Base-by-base conservation (phyloP, 2,113 vertebrate genomes). In the Chionomys nivalis region DNA sequence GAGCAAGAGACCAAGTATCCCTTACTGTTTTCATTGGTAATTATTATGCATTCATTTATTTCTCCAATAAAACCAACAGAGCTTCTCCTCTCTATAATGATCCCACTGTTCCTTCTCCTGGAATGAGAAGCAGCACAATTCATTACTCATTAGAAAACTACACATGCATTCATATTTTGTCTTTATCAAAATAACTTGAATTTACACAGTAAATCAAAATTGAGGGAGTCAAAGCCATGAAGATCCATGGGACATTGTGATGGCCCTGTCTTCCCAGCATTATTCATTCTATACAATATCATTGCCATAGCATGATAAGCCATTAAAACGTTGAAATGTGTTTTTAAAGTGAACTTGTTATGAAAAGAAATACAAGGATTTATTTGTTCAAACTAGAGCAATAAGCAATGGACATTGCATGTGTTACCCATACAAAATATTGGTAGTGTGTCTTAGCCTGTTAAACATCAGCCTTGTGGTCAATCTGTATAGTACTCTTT, bases 121-220 rank as follows among this genome's bases (percentile, higher is more conserved):
- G 28, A 79, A 91, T 28, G 75, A 21, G n/a, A 4, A 13, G 39
- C 7, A 5, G 0, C 63, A 33, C 49, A 93, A 77, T n/a, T 87
- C 52, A 65, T 88, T 58, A 42, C 66, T 86, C 23, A 19, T 73
- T 28, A 75, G 1, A 83, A 33, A 66, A n/a, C 23, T 93, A 55
- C 24, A 9, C 1, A 81, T 58, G 33, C 13, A 76, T 13, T 73
- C 24, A 72, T 21, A 8, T 44, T 47, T 49, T 52, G 33, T 47
- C 14, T 89, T 95, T 77, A 79, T 81, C 23, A 17, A 81, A 31
- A 78, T 13, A 66, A 68, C 0, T 17, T 58, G 44, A 91, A 19
- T 89, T 44, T 95, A 77, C 36, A 68, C 12, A 83, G 77, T 47
- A 93, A 89, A 75, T 4, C 82, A 16, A 66, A 77, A 93, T 28